phyloP scores from a whole-genome alignment of 1,140 invertebrate species.

The Notospermus geniculatus region DNA sequence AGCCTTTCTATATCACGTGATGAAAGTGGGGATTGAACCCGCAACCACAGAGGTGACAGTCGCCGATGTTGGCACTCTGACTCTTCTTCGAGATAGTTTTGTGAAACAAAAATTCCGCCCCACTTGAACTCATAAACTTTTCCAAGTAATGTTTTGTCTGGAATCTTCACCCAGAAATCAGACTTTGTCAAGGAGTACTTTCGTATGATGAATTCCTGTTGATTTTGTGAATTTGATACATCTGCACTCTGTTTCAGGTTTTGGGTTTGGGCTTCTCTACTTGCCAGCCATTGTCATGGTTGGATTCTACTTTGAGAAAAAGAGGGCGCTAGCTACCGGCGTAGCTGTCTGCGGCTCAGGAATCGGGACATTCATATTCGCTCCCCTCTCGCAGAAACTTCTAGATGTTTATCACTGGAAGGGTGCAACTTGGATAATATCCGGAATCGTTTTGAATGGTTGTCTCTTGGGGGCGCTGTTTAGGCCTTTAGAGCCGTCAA shows the following conservation, averaged over 20 bases:
- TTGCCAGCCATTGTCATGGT: slow-evolving; percentile 96
- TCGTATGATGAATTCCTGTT: neutral
- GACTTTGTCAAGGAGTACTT: neutral
- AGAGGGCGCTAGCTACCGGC: slow-evolving; percentile 94
- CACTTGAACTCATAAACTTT: too few relatives aligned
- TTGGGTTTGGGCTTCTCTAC: slow-evolving; percentile 96
- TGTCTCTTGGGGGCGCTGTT: slow-evolving; percentile 91
- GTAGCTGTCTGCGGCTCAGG: slow-evolving; percentile 96
- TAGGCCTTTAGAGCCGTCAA: slow-evolving; percentile 73
- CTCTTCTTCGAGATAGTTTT: too few relatives aligned
- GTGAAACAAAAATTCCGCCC: too few relatives aligned
- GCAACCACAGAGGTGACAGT: too few relatives aligned
- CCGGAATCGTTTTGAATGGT: slow-evolving; percentile 90
- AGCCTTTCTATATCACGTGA: too few relatives aligned
- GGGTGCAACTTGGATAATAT: slow-evolving; percentile 62
- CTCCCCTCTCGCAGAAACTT: slow-evolving; percentile 63
- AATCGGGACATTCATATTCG: slow-evolving; percentile 79
- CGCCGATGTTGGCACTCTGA: too few relatives aligned
- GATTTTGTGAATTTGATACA: neutral
- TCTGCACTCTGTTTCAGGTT: slow-evolving; percentile 62
- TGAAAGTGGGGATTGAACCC: too few relatives aligned
- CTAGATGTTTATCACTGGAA: slow-evolving; percentile 71
- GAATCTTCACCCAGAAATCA: neutral
- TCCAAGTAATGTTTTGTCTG: too few relatives aligned
- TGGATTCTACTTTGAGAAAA: slow-evolving; percentile 97